phyloP scores from a whole-genome alignment of 1,140 invertebrate genomes.

The Drosophila leontia region DNA sequence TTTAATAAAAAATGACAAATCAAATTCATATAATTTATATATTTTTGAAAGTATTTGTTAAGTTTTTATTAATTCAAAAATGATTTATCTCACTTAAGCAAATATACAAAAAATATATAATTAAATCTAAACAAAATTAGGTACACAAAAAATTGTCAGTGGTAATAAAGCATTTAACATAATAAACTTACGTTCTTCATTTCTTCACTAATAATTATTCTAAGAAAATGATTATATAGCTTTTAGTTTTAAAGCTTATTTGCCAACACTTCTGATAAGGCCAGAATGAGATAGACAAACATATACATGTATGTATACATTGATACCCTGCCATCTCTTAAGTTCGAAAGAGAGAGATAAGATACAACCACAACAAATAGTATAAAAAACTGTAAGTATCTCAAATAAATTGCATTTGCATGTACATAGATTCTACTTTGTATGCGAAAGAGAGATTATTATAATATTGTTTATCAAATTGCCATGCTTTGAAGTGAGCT shows the following conservation, averaged over 20 bases:
- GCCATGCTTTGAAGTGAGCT: not conserved
- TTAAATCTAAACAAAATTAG: too few species aligned
- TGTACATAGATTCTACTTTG: not conserved
- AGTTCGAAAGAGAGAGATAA: constrained; percentile 14
- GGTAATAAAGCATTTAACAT: too few species aligned
- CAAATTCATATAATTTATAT: too few species aligned
- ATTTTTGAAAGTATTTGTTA: too few species aligned
- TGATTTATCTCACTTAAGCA: too few species aligned
- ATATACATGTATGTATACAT: not conserved
- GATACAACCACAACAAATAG: constrained; percentile 4
- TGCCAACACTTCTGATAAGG: constrained; percentile 15
- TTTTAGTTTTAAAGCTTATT: not conserved
- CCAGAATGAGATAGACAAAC: not conserved
- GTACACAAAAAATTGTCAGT: too few species aligned
- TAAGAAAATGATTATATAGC: too few species aligned
- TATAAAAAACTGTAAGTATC: constrained; percentile 5
- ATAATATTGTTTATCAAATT: constrained; percentile 39
- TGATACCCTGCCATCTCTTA: constrained; percentile 10
- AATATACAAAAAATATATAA: too few species aligned
- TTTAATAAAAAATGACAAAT: too few species aligned
- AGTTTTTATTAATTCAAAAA: too few species aligned
- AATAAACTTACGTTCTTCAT: too few species aligned
- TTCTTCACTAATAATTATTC: too few species aligned
- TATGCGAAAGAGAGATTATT: constrained; percentile 12
- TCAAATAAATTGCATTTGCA: constrained; percentile 35